phyloP scores from a whole-genome alignment of 2,113 vertebrate genomes.

The Rhegmatorhina hoffmannsi region DNA sequence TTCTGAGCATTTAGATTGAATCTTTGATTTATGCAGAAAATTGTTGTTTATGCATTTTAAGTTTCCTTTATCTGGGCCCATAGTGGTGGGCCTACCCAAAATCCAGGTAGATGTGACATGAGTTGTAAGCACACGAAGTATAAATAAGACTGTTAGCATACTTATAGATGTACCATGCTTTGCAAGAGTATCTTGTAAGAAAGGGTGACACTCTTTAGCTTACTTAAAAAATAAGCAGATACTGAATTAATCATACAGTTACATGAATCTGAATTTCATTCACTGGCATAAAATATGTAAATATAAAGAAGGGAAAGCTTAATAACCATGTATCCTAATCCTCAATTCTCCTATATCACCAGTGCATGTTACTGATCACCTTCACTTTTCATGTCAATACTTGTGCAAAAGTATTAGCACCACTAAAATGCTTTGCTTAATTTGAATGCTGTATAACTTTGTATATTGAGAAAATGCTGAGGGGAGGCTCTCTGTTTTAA shows the following conservation, averaged over 20 bases:
- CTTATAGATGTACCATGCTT: not conserved
- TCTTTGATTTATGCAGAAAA: conserved; percentile 12
- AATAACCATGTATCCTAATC: not conserved
- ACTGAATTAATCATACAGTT: not conserved
- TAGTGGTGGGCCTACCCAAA: not conserved
- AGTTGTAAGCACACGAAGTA: not conserved
- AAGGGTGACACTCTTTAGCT: not conserved
- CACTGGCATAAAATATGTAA: not conserved
- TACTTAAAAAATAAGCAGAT: not conserved
- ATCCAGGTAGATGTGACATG: not conserved
- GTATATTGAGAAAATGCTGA: not conserved
- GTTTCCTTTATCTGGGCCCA: not conserved
- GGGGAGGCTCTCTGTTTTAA: not conserved
- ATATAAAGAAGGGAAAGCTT: not conserved
- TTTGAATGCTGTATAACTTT: not conserved
- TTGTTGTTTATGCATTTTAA: not conserved
- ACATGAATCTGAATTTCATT: not conserved
- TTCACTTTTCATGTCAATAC: not conserved
- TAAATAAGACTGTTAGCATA: not conserved
- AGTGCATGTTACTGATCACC: not conserved
- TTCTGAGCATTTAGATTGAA: conserved; percentile 21
- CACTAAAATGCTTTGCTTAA: not conserved
- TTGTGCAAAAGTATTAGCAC: not conserved
- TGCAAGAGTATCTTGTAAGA: not conserved
- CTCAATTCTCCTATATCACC: not conserved